These are phyloP conservation scores for Hoplias malabaricus DNA, from an alignment of 2,113 vertebrate genomes.

Conservation along the genomic window DNA sequence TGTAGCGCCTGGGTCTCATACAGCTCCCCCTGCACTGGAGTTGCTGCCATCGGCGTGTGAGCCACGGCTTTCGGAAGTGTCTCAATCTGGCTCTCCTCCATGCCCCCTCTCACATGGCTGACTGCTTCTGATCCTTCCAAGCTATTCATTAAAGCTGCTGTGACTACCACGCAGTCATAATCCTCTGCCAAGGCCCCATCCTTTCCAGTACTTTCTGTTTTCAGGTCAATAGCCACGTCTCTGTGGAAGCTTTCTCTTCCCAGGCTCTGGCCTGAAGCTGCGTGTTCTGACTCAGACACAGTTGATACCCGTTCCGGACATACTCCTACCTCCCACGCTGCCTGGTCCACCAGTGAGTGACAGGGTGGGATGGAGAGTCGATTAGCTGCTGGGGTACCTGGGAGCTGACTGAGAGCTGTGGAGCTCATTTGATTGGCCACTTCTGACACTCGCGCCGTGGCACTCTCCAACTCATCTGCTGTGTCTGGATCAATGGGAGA, in stretches of 20 bases:
- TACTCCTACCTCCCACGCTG: conserved; percentile 69
- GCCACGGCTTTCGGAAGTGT: conserved; percentile 12
- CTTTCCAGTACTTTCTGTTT: conserved; percentile 11
- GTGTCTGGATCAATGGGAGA: conserved; percentile 43
- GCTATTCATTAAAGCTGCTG: conserved; percentile 50
- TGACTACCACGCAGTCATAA: conserved; percentile 63
- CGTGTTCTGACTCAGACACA: conserved; percentile 25
- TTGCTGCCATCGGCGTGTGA: conserved; percentile 35
- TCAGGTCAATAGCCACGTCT: conserved; percentile 51
- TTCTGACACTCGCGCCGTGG: conserved; percentile 24
- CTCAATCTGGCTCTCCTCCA: conserved; percentile 8
- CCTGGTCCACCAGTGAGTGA: conserved; percentile 29
- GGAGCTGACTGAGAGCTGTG: conserved; percentile 35
- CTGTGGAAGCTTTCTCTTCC: conserved; percentile 21
- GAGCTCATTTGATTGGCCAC: conserved; percentile 17
- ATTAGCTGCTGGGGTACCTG: conserved; percentile 48
- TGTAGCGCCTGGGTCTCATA: conserved; percentile 78
- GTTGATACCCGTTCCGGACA: conserved; percentile 51
- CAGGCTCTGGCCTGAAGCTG: conserved; percentile 4
- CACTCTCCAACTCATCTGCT: conserved; percentile 48
- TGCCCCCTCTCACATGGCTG: conserved; percentile 1
- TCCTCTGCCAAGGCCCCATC: conserved; percentile 5
- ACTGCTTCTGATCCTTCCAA: conserved; percentile 46
- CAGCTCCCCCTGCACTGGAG: conserved; percentile 64
- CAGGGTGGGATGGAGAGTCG: conserved; percentile 26